Conservation (phyloP, 2,797 vertebrate genomes). For the Margarornis squamiger region DNA sequence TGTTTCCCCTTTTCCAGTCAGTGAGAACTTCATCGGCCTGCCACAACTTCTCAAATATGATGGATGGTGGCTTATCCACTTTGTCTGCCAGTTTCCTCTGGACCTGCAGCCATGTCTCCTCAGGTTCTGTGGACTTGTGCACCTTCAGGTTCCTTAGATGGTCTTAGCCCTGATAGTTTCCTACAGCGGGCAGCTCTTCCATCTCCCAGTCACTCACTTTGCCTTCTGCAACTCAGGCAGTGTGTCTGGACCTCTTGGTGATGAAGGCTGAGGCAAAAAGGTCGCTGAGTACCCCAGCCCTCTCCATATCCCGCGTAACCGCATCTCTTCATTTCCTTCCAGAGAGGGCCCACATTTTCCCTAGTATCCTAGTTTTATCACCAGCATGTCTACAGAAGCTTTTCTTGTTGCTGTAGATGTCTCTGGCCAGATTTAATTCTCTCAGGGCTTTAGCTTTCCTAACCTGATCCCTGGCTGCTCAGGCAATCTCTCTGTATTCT, state of each 20-base stretch:
- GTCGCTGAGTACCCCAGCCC: background rate
- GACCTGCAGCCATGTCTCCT: background rate
- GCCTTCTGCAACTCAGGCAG: background rate
- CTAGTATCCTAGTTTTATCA: background rate
- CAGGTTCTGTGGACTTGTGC: background rate
- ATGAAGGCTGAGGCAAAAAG: background rate
- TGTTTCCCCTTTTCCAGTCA: background rate
- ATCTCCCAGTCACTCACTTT: background rate
- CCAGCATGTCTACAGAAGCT: background rate
- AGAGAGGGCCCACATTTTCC: background rate
- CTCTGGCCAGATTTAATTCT: background rate
- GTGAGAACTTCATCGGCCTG: background rate
- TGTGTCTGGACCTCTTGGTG: background rate
- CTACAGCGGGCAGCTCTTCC: background rate
- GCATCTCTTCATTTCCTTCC: background rate
- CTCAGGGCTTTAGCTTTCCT: background rate
- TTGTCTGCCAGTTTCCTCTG: background rate
- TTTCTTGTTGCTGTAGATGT: background rate
- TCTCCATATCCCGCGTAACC: accelerated
- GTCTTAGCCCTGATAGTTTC: background rate
- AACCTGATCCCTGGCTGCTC: background rate
- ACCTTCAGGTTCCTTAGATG: background rate
- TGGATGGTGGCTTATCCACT: background rate
- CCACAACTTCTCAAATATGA: background rate
- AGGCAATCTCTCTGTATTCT: background rate